Evolutionary conservation across 2,888 invertebrate species (phyloP).

Genomic region (Orthosia gothica): DNA sequence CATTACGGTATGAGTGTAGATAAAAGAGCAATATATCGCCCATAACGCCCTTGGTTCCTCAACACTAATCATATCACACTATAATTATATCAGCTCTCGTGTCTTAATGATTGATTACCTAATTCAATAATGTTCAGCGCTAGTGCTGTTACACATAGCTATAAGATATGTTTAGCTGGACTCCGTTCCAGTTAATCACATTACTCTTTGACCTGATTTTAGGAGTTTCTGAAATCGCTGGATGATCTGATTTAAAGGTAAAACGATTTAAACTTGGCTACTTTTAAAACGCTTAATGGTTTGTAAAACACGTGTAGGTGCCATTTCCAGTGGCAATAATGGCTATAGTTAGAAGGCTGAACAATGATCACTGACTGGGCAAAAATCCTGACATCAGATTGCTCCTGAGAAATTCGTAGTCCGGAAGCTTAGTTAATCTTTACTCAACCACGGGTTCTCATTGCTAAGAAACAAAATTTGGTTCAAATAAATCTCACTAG

Average conservation of each 20-base stretch:
- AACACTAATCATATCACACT: neutral
- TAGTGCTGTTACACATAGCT: neutral
- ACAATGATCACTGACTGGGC: too few relatives aligned
- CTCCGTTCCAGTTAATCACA: constrained; percentile 8
- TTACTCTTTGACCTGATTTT: constrained; percentile 20
- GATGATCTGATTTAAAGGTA: neutral
- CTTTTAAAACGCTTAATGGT: neutral
- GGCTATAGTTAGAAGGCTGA: too few relatives aligned
- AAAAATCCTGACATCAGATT: too few relatives aligned
- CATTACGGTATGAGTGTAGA: too few relatives aligned
- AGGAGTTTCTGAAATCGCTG: constrained; percentile 12
- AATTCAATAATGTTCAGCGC: constrained; percentile 17
- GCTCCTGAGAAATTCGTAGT: too few relatives aligned
- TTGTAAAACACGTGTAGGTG: neutral
- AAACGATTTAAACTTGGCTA: neutral
- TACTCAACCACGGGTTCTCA: too few relatives aligned
- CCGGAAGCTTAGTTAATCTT: too few relatives aligned
- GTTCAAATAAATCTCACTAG: too few relatives aligned
- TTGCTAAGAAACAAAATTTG: too few relatives aligned
- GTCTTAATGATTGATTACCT: constrained; percentile 8
- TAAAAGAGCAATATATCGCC: neutral
- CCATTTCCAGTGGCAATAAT: too few relatives aligned
- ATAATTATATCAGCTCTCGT: neutral
- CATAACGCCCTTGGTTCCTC: neutral
- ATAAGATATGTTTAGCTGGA: constrained; percentile 2